phyloP scores from a whole-genome alignment of 2,797 vertebrate genomes.

The Danio jaintianensis region DNA sequence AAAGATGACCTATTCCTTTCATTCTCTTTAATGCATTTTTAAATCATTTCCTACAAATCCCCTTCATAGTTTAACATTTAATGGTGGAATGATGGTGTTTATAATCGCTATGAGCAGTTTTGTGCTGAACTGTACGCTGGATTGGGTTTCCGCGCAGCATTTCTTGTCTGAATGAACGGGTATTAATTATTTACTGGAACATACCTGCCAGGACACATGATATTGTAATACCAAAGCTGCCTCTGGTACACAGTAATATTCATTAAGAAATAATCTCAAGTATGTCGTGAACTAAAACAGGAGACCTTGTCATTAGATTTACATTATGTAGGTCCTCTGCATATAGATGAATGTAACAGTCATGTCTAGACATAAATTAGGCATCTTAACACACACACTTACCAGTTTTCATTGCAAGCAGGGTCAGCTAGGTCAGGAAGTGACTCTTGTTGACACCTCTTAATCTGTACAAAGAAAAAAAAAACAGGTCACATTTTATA shows the following conservation, averaged over 20 bases:
- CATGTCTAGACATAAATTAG: slow-evolving; percentile 52
- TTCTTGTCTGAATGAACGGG: slow-evolving; percentile 72
- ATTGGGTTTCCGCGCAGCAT: slow-evolving; percentile 77
- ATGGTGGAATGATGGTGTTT: slow-evolving; percentile 7
- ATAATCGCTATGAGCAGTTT: slow-evolving; percentile 33
- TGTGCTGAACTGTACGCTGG: slow-evolving; percentile 43
- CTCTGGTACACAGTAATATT: slow-evolving; percentile 44
- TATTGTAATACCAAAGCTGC: slow-evolving; percentile 39
- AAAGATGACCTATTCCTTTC: neutral
- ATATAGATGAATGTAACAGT: slow-evolving; percentile 49
- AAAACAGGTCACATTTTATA: neutral
- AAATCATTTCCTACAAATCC: too few relatives aligned
- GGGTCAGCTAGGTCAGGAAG: slow-evolving; percentile 28
- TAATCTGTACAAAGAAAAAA: neutral
- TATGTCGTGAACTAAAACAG: slow-evolving; percentile 17
- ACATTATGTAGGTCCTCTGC: slow-evolving; percentile 23
- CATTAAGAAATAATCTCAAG: slow-evolving; percentile 34
- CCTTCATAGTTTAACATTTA: neutral
- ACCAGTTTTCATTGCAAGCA: neutral
- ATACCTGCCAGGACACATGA: slow-evolving; percentile 53
- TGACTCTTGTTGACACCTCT: slow-evolving; percentile 14
- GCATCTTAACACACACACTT: slow-evolving; percentile 36
- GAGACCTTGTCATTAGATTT: slow-evolving; percentile 8
- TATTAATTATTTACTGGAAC: slow-evolving; percentile 81
- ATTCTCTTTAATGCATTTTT: too few relatives aligned